Evolutionary conservation across 2,797 vertebrate genomes (phyloP).

Genomic region (Hylomyscus alleni): DNA sequence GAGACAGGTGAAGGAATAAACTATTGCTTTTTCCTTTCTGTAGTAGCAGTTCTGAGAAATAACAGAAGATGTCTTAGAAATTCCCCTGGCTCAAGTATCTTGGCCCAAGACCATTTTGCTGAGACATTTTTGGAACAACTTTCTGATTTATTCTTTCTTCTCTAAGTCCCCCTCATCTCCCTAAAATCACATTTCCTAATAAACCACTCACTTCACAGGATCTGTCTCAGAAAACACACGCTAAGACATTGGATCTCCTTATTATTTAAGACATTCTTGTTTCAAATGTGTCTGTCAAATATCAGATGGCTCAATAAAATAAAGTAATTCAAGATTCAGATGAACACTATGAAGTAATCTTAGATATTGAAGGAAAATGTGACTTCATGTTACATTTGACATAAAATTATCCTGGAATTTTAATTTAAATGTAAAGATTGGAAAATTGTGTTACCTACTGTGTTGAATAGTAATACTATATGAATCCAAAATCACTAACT

Average conservation of each 20-base stretch:
- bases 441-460: neutral
- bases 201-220: neutral
- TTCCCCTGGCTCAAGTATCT: neutral
- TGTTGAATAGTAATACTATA: neutral
- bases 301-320: neutral
- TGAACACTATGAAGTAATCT: neutral
- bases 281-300: constrained; percentile 39
- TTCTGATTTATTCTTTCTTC: neutral
- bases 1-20: neutral
- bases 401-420: constrained; percentile 42
- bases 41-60: constrained; percentile 35
- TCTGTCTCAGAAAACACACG: neutral
- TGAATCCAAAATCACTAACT: neutral
- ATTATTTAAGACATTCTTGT: neutral
- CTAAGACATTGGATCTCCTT: neutral
- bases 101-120: constrained; percentile 4
- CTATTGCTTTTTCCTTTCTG: neutral
- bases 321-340: neutral
- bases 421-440: neutral
- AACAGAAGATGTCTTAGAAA: constrained; percentile 59
- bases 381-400: constrained; percentile 25
- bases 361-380: neutral
- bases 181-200: constrained; percentile 23
- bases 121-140: constrained; percentile 33
- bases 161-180: neutral